A percentile compares a stretch with the other conserved stretches of the same genome.
These are phyloP conservation scores for Troides aeacus DNA, from an alignment of 2,888 invertebrate genomes.

Conservation along the genomic window DNA sequence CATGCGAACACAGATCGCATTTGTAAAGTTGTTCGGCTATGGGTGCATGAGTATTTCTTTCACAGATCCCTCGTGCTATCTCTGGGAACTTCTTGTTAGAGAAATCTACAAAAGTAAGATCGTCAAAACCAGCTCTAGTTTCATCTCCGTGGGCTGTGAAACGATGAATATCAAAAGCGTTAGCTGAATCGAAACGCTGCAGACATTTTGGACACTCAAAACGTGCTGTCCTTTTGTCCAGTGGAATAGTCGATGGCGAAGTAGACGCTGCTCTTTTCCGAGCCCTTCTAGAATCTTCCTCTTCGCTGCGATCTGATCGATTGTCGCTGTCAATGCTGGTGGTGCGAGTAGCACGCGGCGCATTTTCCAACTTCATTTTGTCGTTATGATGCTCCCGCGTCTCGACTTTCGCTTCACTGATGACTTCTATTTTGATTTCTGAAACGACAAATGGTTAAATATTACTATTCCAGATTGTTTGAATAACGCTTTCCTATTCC, in stretches of 20 bases:
- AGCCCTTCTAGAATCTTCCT: constrained; percentile 59
- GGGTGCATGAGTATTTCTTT: constrained; percentile 81
- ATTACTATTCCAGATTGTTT: constrained; percentile 51
- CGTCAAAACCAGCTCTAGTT: constrained; percentile 83
- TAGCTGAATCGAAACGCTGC: constrained; percentile 86
- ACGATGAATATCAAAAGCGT: constrained; percentile 85
- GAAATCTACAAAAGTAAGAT: constrained; percentile 89
- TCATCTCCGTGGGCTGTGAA: constrained; percentile 82
- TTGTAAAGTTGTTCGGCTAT: constrained; percentile 82
- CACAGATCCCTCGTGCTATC: constrained; percentile 87
- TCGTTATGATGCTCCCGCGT: constrained; percentile 44
- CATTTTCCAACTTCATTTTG: constrained; percentile 61
- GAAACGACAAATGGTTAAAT: constrained; percentile 63
- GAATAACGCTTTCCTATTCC: constrained; percentile 76
- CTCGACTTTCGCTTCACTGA: constrained; percentile 72
- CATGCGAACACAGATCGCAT: constrained; percentile 84
- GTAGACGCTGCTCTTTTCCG: constrained; percentile 68
- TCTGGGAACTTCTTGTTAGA: constrained; percentile 89
- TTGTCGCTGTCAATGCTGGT: constrained; percentile 79
- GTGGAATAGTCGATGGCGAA: constrained; percentile 59
- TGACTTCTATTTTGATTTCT: constrained; percentile 77
- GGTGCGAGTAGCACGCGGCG: constrained; percentile 59
- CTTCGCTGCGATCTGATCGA: constrained; percentile 78
- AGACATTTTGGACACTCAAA: constrained; percentile 87
- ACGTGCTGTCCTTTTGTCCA: constrained; percentile 65